Percentiles rank a stretch among this genome's conserved stretches.
Conservation (phyloP, 2,888 invertebrate genomes). For the Mongoloraphidia duomilia region DNA sequence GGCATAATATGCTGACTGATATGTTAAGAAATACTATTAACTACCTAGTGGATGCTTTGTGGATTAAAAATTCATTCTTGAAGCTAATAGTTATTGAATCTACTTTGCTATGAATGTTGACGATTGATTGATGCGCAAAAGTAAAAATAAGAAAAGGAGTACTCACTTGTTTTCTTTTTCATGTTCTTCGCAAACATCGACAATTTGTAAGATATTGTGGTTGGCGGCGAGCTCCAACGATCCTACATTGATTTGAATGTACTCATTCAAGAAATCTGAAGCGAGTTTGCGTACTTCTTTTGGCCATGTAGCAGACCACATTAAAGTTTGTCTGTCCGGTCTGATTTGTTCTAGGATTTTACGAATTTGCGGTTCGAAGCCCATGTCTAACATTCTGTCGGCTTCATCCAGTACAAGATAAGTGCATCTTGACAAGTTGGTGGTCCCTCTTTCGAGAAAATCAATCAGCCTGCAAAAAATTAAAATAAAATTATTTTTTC, state of each 20-base stretch:
- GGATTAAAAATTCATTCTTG: too few relatives aligned
- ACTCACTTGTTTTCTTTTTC: conserved; percentile 48
- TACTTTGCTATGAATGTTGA: too few relatives aligned
- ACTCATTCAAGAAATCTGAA: conserved; percentile 80
- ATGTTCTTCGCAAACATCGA: conserved; percentile 75
- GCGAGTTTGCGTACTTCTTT: conserved; percentile 87
- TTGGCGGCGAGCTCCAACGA: conserved; percentile 77
- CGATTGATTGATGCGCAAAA: too few relatives aligned
- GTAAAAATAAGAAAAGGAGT: neutral
- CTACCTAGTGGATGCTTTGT: too few relatives aligned
- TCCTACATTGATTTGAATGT: conserved; percentile 85
- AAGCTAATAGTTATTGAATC: too few relatives aligned
- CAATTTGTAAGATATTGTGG: conserved; percentile 78
- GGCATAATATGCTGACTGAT: too few relatives aligned
- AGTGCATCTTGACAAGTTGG: conserved; percentile 62
- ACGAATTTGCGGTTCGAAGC: conserved; percentile 91
- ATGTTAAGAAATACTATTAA: too few relatives aligned
- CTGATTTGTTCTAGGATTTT: conserved; percentile 87
- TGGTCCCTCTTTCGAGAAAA: conserved; percentile 59
- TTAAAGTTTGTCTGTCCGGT: conserved; percentile 87
- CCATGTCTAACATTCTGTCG: conserved; percentile 96
- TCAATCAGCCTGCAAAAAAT: conserved; percentile 45
- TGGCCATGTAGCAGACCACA: conserved; percentile 99
- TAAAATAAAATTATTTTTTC: too few relatives aligned
- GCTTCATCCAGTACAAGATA: conserved; percentile 89